A percentile compares a stretch with the other conserved stretches of the same genome.
These are phyloP conservation scores for Limanda limanda DNA, from an alignment of 2,113 vertebrate species.

Conservation along the genomic window DNA sequence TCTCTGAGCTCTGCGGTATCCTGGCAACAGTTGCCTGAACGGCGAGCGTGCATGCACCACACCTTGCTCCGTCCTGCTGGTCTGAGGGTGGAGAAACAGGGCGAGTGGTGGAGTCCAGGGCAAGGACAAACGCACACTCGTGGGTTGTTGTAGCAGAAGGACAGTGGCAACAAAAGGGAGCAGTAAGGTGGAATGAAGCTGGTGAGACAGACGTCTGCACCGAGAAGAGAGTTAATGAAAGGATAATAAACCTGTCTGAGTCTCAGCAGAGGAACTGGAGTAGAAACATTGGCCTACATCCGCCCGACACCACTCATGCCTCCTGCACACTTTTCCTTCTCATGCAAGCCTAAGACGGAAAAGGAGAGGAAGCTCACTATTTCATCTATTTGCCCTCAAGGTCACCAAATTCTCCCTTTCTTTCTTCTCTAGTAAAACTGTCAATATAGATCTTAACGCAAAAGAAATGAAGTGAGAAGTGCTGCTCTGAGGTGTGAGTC, in stretches of 20 bases:
- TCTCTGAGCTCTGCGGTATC: conserved; percentile 63
- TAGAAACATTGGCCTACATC: conserved; percentile 75
- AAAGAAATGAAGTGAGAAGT: neutral
- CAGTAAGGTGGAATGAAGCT: neutral
- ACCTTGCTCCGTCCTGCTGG: conserved; percentile 43
- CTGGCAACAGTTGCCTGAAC: conserved; percentile 78
- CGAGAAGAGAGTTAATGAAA: conserved; percentile 33
- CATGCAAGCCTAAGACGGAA: conserved; percentile 14
- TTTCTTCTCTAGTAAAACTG: neutral
- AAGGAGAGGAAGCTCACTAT: conserved; percentile 8
- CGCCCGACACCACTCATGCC: conserved; percentile 1
- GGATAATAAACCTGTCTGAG: conserved; percentile 50
- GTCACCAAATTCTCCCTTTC: conserved; percentile 22
- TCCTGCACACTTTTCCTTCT: conserved; percentile 19
- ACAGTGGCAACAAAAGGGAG: neutral
- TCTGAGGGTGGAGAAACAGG: conserved; percentile 14
- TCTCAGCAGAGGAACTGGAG: conserved; percentile 55
- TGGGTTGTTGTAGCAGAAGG: neutral
- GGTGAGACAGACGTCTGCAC: neutral
- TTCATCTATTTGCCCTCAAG: conserved; percentile 28
- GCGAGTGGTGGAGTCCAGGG: neutral
- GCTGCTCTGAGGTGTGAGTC: conserved; percentile 1
- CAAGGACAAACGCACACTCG: conserved; percentile 1
- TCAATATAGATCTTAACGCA: conserved; percentile 3
- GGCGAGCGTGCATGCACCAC: conserved; percentile 28